phyloP scores from a whole-genome alignment of 2,797 vertebrate genomes.

The Nyctalus aviator region DNA sequence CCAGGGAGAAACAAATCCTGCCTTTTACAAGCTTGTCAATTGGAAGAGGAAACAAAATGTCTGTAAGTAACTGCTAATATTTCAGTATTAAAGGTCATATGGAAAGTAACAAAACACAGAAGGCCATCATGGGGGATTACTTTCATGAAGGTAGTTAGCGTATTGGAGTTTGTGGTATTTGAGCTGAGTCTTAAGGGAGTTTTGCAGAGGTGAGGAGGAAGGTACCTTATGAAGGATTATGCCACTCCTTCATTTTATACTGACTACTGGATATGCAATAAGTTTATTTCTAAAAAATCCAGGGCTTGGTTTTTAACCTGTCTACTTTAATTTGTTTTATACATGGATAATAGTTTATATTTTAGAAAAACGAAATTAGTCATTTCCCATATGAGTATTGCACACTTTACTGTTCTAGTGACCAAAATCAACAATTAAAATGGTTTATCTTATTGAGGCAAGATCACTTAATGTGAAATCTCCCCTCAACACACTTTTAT shows the following conservation, averaged over 20 bases:
- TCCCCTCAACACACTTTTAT: neutral
- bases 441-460: neutral
- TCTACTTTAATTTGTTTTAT: neutral
- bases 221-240: neutral
- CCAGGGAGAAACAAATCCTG: neutral
- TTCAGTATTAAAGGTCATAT: neutral
- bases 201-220: neutral
- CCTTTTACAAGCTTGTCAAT: neutral
- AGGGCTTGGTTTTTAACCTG: neutral
- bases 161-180: neutral
- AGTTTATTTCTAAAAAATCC: neutral
- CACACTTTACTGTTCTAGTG: neutral
- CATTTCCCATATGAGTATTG: neutral
- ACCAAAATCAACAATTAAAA: neutral
- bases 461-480: neutral
- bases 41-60: neutral
- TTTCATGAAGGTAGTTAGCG: neutral
- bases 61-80: neutral
- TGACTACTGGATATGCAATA: neutral
- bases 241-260: neutral
- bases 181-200: neutral
- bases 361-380: constrained; percentile 33
- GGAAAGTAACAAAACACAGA: neutral
- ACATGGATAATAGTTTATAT: neutral
- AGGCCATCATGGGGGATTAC: neutral